A percentile compares a stretch with the other conserved stretches of the same genome.
Evolutionary conservation across 1,140 invertebrate genomes (phyloP).

Genomic region (Drosophila insularis): DNA sequence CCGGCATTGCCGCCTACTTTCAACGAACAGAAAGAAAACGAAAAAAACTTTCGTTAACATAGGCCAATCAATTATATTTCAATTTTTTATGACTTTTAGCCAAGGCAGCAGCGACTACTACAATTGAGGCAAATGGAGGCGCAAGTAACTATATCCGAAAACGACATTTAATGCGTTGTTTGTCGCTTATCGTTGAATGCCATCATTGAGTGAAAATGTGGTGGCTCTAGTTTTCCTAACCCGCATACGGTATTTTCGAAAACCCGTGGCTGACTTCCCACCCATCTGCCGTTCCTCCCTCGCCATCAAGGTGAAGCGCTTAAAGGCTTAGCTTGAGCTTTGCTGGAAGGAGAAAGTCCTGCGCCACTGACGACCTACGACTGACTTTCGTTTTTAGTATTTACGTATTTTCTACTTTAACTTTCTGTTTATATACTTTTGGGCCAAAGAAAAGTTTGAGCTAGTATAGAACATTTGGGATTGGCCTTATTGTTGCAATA

Average conservation of each 20-base stretch:
- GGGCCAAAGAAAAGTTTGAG: constrained; percentile 25
- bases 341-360: background rate
- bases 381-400: constrained; percentile 45
- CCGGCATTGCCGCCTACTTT: background rate
- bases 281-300: too few species aligned
- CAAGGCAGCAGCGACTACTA: constrained; percentile 23
- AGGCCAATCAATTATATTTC: constrained; percentile 76
- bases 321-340: constrained; percentile 34
- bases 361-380: background rate
- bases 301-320: constrained; percentile 6
- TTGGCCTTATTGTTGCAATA: constrained; percentile 5
- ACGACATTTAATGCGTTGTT: constrained; percentile 50
- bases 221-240: background rate
- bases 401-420: constrained; percentile 37
- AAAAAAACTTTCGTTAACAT: constrained; percentile 32
- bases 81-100: constrained; percentile 69
- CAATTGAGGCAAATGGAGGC: background rate
- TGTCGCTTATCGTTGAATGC: constrained; percentile 57
- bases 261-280: background rate
- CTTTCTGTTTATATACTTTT: constrained; percentile 9
- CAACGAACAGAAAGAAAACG: background rate
- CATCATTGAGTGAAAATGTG: constrained; percentile 39
- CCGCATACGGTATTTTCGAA: background rate
- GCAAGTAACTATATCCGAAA: constrained; percentile 37
- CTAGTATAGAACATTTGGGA: background rate